These are phyloP conservation scores for Paramuricea clavata DNA, from an alignment of 92 coral and sea anemone species.

Conservation along the genomic window DNA sequence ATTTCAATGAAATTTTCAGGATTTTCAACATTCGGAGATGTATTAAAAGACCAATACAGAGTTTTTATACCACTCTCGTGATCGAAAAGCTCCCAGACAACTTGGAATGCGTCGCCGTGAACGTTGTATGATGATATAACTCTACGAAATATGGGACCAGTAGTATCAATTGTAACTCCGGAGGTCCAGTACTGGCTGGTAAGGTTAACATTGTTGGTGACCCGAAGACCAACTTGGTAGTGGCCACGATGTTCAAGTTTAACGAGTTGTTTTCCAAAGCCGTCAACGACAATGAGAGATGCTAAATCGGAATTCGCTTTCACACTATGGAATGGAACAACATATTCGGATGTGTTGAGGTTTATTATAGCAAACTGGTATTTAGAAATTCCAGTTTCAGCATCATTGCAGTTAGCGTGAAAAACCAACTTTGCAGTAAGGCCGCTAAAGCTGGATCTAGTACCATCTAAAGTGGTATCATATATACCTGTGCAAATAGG, in stretches of 20 bases:
- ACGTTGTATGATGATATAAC: slow-evolving; percentile 69
- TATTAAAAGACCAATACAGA: slow-evolving; percentile 82
- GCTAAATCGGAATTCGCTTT: slow-evolving; percentile 55
- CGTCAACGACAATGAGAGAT: slow-evolving; percentile 76
- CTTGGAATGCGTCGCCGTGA: slow-evolving; percentile 56
- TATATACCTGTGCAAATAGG: slow-evolving; percentile 79
- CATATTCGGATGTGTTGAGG: slow-evolving; percentile 35
- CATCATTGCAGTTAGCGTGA: slow-evolving; percentile 80
- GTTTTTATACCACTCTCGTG: slow-evolving; percentile 77
- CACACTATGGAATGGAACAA: slow-evolving; percentile 79
- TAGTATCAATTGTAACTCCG: slow-evolving; percentile 80
- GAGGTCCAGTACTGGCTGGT: slow-evolving; percentile 81
- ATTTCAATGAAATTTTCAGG: slow-evolving; percentile 61
- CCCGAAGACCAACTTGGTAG: slow-evolving; percentile 76
- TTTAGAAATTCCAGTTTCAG: slow-evolving; percentile 70
- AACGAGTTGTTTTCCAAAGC: slow-evolving; percentile 60
- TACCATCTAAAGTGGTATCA: slow-evolving; percentile 68
- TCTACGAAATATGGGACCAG: slow-evolving; percentile 78
- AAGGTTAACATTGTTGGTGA: slow-evolving; percentile 73
- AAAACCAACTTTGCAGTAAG: slow-evolving; percentile 63
- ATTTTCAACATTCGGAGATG: slow-evolving; percentile 70
- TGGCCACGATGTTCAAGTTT: slow-evolving; percentile 68
- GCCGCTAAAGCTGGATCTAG: slow-evolving; percentile 64
- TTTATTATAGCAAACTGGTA: slow-evolving; percentile 85
- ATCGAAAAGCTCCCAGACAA: slow-evolving; percentile 75